Evolutionary conservation across 2,113 vertebrate species (phyloP).

Genomic region (Halcyon malimbica): DNA sequence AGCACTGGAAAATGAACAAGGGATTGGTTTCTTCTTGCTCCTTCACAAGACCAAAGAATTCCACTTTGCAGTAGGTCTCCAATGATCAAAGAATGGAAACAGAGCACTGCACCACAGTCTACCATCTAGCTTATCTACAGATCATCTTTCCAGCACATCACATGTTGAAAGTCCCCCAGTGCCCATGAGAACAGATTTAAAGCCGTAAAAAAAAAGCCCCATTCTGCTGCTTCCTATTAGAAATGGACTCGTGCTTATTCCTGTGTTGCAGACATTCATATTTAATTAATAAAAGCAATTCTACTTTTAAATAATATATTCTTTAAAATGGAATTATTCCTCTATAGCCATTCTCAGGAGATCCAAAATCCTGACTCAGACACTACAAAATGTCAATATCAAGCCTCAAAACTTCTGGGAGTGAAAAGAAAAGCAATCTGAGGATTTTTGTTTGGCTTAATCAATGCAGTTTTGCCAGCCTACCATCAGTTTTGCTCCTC

Average conservation of each 20-base stretch:
- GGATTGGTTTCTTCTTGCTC: background rate
- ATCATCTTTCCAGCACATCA: background rate
- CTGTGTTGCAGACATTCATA: slow-evolving; percentile 16
- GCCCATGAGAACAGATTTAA: background rate
- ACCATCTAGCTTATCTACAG: background rate
- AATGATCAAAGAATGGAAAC: accelerated
- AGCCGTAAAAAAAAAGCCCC: background rate
- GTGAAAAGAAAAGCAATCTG: background rate
- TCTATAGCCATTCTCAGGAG: background rate
- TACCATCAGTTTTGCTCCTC: background rate
- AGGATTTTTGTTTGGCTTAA: background rate
- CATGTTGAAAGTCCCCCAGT: background rate
- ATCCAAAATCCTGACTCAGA: background rate
- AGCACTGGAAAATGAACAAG: background rate
- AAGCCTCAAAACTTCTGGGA: background rate
- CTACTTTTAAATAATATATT: slow-evolving; percentile 52
- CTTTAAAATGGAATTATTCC: slow-evolving; percentile 11
- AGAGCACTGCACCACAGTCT: background rate
- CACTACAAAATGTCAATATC: background rate
- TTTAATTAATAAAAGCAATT: slow-evolving; percentile 38
- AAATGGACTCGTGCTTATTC: background rate
- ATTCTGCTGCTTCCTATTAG: background rate
- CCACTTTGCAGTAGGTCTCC: background rate
- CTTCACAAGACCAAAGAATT: background rate
- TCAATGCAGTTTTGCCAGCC: background rate